Evolutionary conservation across 2,888 invertebrate genomes (phyloP).

Genomic region (Venusia cambrica): DNA sequence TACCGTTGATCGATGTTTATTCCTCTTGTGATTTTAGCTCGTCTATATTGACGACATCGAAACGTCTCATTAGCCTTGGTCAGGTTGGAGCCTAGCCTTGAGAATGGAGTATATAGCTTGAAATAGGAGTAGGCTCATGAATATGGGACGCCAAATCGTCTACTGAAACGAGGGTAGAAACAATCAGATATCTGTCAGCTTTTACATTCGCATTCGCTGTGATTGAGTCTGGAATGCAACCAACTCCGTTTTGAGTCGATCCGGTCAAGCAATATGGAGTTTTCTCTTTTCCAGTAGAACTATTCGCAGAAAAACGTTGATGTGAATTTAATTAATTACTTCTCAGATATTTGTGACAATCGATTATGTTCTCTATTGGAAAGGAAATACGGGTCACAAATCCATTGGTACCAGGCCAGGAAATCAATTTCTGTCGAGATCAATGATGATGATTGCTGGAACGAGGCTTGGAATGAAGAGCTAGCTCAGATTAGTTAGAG

Average conservation of each 20-base stretch:
- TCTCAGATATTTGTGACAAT: constrained; percentile 30
- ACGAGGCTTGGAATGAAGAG: constrained; percentile 11
- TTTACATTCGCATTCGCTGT: constrained; percentile 51
- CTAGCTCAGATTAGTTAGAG: constrained; percentile 1
- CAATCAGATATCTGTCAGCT: too few species aligned
- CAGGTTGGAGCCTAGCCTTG: too few species aligned
- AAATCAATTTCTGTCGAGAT: constrained; percentile 46
- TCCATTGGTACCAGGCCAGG: constrained; percentile 24
- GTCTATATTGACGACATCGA: too few species aligned
- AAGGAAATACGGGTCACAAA: constrained; percentile 30
- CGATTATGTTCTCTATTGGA: constrained; percentile 37
- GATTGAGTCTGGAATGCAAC: constrained; percentile 45
- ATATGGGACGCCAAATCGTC: too few species aligned
- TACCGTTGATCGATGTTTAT: too few species aligned
- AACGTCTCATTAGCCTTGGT: too few species aligned
- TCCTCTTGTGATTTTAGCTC: too few species aligned
- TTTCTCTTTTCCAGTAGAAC: constrained; percentile 56
- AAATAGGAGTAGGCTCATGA: too few species aligned
- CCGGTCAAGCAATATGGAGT: constrained; percentile 44
- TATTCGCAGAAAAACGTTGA: constrained; percentile 56
- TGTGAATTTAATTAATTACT: constrained; percentile 64
- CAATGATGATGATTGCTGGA: too few species aligned
- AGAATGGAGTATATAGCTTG: too few species aligned
- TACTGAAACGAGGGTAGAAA: too few species aligned
- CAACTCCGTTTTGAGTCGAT: constrained; percentile 38